Conservation (phyloP, 2,113 vertebrate species). For the Calyptomena viridis region DNA sequence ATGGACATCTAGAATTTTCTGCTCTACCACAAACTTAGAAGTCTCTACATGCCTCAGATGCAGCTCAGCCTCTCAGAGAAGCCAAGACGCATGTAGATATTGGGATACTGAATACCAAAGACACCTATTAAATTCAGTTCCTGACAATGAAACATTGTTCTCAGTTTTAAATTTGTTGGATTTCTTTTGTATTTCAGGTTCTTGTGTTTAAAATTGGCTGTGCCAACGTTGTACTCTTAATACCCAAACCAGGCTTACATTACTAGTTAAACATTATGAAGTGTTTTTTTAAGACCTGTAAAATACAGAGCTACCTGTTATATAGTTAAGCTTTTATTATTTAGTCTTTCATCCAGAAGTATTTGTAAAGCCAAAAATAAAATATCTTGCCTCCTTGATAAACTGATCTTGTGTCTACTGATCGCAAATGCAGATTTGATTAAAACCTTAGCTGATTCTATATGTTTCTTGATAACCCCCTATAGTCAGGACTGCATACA, state of each 20-base stretch:
- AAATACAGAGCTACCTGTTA: conserved; percentile 2
- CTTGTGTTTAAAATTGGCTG: background rate
- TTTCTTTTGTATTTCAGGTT: background rate
- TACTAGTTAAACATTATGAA: conserved; percentile 28
- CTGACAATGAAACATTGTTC: background rate
- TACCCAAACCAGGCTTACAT: background rate
- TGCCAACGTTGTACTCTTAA: background rate
- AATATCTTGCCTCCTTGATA: background rate
- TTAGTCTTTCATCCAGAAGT: background rate
- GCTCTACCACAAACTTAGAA: background rate
- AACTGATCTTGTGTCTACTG: background rate
- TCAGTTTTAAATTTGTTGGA: background rate
- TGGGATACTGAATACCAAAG: background rate
- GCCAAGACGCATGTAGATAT: background rate
- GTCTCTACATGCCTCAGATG: background rate
- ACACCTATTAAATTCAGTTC: background rate
- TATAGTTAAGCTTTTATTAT: background rate
- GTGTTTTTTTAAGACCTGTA: conserved; percentile 24
- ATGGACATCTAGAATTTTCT: background rate
- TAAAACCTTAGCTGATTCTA: background rate
- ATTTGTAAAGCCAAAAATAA: background rate
- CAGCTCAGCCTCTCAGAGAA: background rate
- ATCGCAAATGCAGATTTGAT: background rate
- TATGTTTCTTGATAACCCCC: conserved; percentile 28
- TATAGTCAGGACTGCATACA: background rate